These are phyloP conservation scores for Stramonita haemastoma DNA, from an alignment of 2,888 invertebrate genomes.

Conservation along the genomic window DNA sequence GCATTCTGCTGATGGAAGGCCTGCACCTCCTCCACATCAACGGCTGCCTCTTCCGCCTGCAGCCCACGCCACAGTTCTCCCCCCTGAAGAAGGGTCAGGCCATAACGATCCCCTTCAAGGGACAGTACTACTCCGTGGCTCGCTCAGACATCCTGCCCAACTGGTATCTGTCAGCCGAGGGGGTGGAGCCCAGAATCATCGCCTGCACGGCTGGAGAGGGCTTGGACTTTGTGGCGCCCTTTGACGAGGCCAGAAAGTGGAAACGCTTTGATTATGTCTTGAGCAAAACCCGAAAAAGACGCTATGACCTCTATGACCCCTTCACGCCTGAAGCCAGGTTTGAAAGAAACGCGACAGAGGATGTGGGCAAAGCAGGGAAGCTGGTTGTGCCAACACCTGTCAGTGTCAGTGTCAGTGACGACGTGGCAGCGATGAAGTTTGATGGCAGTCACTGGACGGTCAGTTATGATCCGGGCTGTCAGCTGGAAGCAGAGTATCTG, in stretches of 20 bases:
- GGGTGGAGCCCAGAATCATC: constrained; percentile 60
- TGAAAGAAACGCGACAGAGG: constrained; percentile 50
- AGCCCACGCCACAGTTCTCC: constrained; percentile 61
- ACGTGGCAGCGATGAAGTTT: constrained; percentile 44
- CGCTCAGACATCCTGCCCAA: constrained; percentile 68
- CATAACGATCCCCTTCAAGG: constrained; percentile 60
- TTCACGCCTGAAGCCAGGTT: constrained; percentile 63
- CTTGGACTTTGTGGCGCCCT: constrained; percentile 64
- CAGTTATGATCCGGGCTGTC: constrained; percentile 47
- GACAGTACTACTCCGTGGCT: constrained; percentile 68
- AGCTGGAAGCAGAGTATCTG: constrained; percentile 57
- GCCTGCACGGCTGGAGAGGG: constrained; percentile 64
- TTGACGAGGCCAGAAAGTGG: constrained; percentile 66
- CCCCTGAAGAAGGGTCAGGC: constrained; percentile 59
- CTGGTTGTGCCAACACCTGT: constrained; percentile 64
- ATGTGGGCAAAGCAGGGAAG: constrained; percentile 39
- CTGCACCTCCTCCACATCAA: constrained; percentile 65
- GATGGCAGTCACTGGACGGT: constrained; percentile 55
- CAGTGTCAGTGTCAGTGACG: constrained; percentile 44
- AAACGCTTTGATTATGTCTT: constrained; percentile 67
- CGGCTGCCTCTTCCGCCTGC: constrained; percentile 66
- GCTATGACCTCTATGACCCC: constrained; percentile 63
- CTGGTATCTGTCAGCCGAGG: constrained; percentile 65
- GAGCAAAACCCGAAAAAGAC: constrained; percentile 51
- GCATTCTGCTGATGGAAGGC: constrained; percentile 55